A percentile compares a stretch with the other conserved stretches of the same genome.
Evolutionary conservation across 2,888 invertebrate species (phyloP).

Genomic region (Stegana nigrithorax): DNA sequence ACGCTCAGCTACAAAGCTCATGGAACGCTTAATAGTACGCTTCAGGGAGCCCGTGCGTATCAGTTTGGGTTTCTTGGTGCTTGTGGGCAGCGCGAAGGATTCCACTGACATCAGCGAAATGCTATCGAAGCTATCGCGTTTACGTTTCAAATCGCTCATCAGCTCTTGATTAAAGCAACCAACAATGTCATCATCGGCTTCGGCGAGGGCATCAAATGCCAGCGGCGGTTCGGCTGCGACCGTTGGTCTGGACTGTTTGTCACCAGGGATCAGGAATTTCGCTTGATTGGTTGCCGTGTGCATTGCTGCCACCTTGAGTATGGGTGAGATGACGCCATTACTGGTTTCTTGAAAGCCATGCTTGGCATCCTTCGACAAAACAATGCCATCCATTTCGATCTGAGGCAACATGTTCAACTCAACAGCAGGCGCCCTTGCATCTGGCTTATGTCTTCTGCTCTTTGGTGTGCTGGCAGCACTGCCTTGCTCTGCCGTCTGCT

Average conservation of each 20-base stretch:
- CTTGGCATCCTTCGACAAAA: conserved; percentile 34
- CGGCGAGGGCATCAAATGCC: conserved; percentile 14
- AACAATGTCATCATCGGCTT: conserved; percentile 28
- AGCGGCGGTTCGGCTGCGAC: too few relatives aligned
- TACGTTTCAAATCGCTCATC: conserved; percentile 61
- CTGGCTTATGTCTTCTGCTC: conserved; percentile 22
- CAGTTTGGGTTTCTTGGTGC: conserved; percentile 67
- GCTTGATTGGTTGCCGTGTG: too few relatives aligned
- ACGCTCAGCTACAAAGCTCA: conserved; percentile 67
- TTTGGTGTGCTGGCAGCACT: conserved; percentile 44
- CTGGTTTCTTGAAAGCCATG: conserved; percentile 49
- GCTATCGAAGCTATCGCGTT: conserved; percentile 66
- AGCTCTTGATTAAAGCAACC: too few relatives aligned
- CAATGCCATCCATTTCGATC: conserved; percentile 32
- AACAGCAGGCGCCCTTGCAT: not conserved
- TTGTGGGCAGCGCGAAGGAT: conserved; percentile 61
- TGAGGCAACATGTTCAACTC: not conserved
- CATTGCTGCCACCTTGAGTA: conserved; percentile 40
- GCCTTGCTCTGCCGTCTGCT: too few relatives aligned
- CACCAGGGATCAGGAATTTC: too few relatives aligned
- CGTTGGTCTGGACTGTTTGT: too few relatives aligned
- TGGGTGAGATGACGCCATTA: conserved; percentile 61
- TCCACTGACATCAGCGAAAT: conserved; percentile 66
- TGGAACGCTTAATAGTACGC: conserved; percentile 64
- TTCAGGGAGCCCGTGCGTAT: conserved; percentile 67